phyloP scores from a whole-genome alignment of 2,113 vertebrate species.

The Strigops habroptila region DNA sequence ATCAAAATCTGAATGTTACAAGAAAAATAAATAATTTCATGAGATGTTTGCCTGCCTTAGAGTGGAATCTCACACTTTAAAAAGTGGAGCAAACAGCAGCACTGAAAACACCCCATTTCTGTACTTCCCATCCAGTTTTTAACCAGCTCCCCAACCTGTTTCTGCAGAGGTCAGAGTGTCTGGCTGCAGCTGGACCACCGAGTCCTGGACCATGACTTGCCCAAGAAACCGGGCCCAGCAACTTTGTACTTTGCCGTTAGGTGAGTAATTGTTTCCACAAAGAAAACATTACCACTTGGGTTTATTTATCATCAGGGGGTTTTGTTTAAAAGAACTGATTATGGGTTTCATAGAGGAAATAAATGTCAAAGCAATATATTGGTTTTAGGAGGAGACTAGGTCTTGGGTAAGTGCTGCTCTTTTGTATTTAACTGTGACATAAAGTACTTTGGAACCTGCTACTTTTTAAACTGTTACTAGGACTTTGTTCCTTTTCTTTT shows the following conservation, averaged over 20 bases:
- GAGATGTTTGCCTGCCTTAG: not conserved
- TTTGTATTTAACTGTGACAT: not conserved
- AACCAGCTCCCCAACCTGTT: conserved; percentile 1
- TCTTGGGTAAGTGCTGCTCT: not conserved
- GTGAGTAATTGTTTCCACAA: conserved; percentile 71
- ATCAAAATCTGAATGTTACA: not conserved
- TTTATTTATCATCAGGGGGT: not conserved
- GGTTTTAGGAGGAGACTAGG: conserved; percentile 14
- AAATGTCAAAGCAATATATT: not conserved
- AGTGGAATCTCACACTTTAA: not conserved
- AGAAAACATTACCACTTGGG: not conserved
- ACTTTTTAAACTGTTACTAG: not conserved
- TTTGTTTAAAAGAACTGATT: conserved; percentile 8
- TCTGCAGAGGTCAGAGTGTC: conserved; percentile 86
- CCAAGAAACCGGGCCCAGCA: conserved; percentile 84
- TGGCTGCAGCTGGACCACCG: conserved; percentile 96
- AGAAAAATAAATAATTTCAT: not conserved
- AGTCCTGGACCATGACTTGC: conserved; percentile 94
- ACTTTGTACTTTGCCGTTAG: conserved; percentile 89
- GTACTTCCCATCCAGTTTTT: not conserved
- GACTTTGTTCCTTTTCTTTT: not conserved
- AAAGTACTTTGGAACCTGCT: not conserved
- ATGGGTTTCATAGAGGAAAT: conserved; percentile 19
- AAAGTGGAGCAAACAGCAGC: accelerated
- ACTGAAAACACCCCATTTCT: not conserved